These are phyloP conservation scores for Trinectes maculatus DNA, from an alignment of 2,113 vertebrate genomes.

Conservation along the genomic window DNA sequence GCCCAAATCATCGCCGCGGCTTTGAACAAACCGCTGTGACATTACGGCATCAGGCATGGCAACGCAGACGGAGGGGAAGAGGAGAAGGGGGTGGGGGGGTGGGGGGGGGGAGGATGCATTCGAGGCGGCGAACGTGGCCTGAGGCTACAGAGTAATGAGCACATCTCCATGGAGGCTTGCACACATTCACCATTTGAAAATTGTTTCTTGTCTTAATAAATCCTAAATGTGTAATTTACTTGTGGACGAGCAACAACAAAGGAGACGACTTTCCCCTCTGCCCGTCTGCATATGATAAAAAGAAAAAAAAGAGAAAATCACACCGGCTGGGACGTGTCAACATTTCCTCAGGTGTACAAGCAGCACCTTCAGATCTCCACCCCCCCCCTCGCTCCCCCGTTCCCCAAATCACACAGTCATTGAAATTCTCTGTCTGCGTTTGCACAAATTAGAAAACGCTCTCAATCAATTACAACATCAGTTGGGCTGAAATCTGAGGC, in stretches of 20 bases:
- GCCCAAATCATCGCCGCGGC: slow-evolving; percentile 88
- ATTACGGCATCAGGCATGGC: slow-evolving; percentile 87
- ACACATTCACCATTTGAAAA: slow-evolving; percentile 92
- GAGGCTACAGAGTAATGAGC: slow-evolving; percentile 98
- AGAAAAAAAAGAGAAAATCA: background rate
- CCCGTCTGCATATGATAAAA: slow-evolving; percentile 41
- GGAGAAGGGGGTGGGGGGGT: slow-evolving; percentile 82
- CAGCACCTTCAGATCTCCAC: slow-evolving; percentile 12
- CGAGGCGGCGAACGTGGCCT: slow-evolving; percentile 87
- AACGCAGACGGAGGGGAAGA: slow-evolving; percentile 82
- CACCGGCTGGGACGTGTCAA: background rate
- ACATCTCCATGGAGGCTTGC: slow-evolving; percentile 92
- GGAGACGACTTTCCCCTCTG: slow-evolving; percentile 83
- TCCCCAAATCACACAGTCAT: slow-evolving; percentile 50
- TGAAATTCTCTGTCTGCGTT: slow-evolving; percentile 53
- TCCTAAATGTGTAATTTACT: slow-evolving; percentile 99
- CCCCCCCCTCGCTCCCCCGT: background rate
- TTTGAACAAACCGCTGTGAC: slow-evolving; percentile 93
- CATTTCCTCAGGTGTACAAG: slow-evolving; percentile 73
- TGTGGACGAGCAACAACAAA: slow-evolving; percentile 91
- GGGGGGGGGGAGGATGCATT: slow-evolving; percentile 86
- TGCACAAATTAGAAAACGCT: slow-evolving; percentile 67
- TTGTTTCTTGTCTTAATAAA: slow-evolving; percentile 99
- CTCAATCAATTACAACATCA: slow-evolving; percentile 69
- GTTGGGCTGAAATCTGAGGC: slow-evolving; percentile 48